Evolutionary conservation across 2,888 invertebrate genomes (phyloP), one percentile per base, ranked within the genome.

Genomic region (Drosophila affinis): DNA sequence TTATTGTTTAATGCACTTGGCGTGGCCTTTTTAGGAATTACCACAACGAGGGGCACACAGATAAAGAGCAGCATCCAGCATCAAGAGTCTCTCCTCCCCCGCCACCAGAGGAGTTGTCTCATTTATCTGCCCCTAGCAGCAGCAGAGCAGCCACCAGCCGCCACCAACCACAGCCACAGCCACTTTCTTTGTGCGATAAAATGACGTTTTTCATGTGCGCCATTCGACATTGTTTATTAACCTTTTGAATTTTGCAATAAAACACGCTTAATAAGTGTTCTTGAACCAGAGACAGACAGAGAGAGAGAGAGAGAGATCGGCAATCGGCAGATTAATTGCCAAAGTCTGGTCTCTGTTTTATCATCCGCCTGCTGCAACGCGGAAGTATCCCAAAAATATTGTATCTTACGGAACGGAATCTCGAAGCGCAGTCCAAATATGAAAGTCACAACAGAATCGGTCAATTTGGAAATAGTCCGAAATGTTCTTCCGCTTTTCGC

Each of bases 161-260:
- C 70, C 73, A 78, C 68, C 77, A 75, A 65, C 72, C 56, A 63
- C 58, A 75, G 68, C 72, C 54, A 63, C 58, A 48, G 61, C 62
- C 62, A 86, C 83, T 87, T 85, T 85, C 85, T 85, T 85, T 85
- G 85, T 85, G n/a, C 81, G 74, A 78, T 76, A 80, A 80, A 75
- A 72, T 82, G 75, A 71, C 74, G 73, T 77, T 71, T 39, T 81
- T 83, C 79, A 83, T 83, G 65, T 75, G 74, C 78, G 71, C 58
- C 81, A 61, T 52, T 65, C 73, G 60, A 72, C 77, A 67, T 86
- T 83, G 86, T 83, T 86, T 83, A 86, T 83, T 83, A 83, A 83
- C 86, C 83, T 83, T 82, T 86, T 76, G 56, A 59, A 69, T 86
- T 77, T 76, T 61, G 83, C 72, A 82, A 75, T 83, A 54, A 80